Conservation (phyloP, 2,888 invertebrate genomes). For the Hyppa rectilinea region DNA sequence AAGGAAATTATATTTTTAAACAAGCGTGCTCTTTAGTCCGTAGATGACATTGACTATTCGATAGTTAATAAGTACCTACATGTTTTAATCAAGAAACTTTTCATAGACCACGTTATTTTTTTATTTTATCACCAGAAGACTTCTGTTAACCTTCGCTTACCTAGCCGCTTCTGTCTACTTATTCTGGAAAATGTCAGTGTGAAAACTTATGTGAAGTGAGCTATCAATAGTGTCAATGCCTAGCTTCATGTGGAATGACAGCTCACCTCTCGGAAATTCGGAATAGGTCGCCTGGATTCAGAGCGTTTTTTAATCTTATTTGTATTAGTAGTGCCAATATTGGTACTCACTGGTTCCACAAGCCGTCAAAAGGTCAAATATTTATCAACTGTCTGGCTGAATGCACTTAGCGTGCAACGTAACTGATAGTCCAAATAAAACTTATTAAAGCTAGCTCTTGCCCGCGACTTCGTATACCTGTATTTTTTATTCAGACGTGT, state of each 20-base stretch:
- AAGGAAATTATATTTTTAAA: conserved; percentile 11
- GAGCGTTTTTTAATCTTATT: neutral
- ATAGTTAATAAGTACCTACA: neutral
- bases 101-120: neutral
- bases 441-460: neutral
- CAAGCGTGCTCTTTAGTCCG: neutral
- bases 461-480: neutral
- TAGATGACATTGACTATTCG: no score
- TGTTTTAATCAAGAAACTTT: neutral
- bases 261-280: neutral
- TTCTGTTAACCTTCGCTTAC: neutral
- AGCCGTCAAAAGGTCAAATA: neutral
- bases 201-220: neutral
- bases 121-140: neutral
- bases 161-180: neutral
- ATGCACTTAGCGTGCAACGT: neutral
- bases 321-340: neutral
- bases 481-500: no score
- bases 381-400: conserved; percentile 3
- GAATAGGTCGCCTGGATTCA: neutral
- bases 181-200: neutral
- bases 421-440: neutral
- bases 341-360: neutral
- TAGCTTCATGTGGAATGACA: neutral
- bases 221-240: no score